Percentiles rank a stretch among this genome's conserved stretches.
phyloP scores from a whole-genome alignment of 2,113 vertebrate genomes.

The Eclectus roratus region DNA sequence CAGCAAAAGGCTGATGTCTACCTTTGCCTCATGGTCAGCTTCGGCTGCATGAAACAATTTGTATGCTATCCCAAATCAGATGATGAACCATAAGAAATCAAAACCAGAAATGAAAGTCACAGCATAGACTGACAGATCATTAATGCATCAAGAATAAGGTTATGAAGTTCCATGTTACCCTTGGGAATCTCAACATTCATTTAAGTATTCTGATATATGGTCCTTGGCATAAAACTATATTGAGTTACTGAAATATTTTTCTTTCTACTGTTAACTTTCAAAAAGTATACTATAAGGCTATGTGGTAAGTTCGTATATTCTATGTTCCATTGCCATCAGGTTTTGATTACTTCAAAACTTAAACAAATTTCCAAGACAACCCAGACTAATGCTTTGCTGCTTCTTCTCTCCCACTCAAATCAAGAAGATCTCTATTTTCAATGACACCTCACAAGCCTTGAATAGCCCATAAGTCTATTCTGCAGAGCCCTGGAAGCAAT shows the following conservation, averaged over 20 bases:
- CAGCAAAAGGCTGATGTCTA: background rate
- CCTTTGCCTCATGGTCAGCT: background rate
- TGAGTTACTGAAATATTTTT: background rate
- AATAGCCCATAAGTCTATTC: background rate
- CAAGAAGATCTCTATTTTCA: background rate
- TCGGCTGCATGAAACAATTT: background rate
- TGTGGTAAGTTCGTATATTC: accelerated
- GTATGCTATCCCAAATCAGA: background rate
- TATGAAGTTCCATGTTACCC: background rate
- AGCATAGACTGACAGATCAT: background rate
- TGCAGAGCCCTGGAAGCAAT: background rate
- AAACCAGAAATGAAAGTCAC: background rate
- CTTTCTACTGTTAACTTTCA: background rate
- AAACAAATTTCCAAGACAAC: background rate
- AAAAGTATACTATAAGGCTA: background rate
- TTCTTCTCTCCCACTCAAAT: background rate
- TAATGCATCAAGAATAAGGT: background rate
- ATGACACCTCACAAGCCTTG: background rate
- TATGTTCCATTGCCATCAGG: background rate
- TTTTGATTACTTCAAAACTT: background rate
- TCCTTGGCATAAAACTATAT: background rate
- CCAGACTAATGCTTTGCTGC: accelerated
- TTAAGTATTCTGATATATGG: background rate
- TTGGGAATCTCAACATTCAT: background rate
- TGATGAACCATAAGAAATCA: background rate